phyloP scores from a whole-genome alignment of 1,140 invertebrate species.

The Aphis craccivora region DNA sequence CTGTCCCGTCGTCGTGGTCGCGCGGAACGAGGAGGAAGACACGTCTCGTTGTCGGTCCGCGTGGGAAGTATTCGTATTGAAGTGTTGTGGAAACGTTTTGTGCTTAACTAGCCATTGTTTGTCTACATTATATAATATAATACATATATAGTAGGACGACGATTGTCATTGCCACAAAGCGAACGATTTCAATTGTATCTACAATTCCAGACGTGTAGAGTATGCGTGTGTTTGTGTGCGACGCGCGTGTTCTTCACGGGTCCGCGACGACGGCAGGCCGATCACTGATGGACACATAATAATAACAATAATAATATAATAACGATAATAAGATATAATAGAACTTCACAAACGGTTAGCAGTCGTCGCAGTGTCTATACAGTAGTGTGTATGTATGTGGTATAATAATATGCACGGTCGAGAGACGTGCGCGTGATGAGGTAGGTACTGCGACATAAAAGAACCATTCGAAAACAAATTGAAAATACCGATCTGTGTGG shows the following conservation, averaged over 20 bases:
- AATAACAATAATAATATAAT: constrained; percentile 5
- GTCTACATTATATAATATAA: neutral
- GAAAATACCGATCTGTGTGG: neutral
- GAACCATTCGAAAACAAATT: constrained; percentile 32
- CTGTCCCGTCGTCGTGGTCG: neutral
- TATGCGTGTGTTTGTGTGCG: neutral
- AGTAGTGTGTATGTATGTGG: neutral
- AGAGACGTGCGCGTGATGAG: neutral
- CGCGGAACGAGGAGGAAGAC: neutral
- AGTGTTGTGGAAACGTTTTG: constrained; percentile 21
- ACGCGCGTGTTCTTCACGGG: constrained; percentile 31
- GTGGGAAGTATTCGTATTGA: constrained; percentile 27
- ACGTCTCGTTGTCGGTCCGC: neutral
- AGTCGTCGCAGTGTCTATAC: neutral
- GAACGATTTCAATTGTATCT: constrained; percentile 43
- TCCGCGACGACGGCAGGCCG: neutral
- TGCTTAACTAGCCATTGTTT: constrained; percentile 52
- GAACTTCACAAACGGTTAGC: neutral
- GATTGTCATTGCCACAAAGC: constrained; percentile 41
- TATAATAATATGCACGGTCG: neutral
- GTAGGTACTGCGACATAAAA: neutral
- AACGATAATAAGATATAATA: neutral
- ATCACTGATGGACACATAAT: neutral
- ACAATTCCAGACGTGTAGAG: neutral
- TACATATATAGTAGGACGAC: neutral